Evolutionary conservation across 1,140 invertebrate genomes (phyloP).

Genomic region (Bombus haemorrhoidalis): DNA sequence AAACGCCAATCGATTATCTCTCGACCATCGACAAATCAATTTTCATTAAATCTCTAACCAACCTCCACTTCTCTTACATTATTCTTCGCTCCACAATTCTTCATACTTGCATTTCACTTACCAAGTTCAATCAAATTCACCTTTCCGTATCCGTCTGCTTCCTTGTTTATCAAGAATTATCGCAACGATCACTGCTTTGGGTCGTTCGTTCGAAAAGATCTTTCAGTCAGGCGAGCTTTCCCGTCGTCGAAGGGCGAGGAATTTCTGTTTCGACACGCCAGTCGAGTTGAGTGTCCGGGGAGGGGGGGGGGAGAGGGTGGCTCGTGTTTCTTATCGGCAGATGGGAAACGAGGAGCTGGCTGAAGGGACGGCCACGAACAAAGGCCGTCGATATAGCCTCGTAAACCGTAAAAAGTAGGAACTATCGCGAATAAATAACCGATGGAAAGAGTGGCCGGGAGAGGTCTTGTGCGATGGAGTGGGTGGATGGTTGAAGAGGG

Average conservation of each 20-base stretch:
- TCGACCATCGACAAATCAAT: not conserved
- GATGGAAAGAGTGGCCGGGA: conserved; percentile 22
- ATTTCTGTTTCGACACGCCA: conserved; percentile 31
- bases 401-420: conserved; percentile 59
- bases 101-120: no score
- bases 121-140: not conserved
- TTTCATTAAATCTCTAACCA: not conserved
- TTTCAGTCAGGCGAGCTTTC: not conserved
- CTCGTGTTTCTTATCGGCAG: conserved; percentile 39
- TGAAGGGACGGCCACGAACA: conserved; percentile 41
- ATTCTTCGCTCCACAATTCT: not conserved
- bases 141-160: not conserved
- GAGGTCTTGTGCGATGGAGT: conserved; percentile 29
- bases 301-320: not conserved
- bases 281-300: not conserved
- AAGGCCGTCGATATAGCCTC: conserved; percentile 51
- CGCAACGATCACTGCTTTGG: not conserved
- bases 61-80: not conserved
- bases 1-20: not conserved
- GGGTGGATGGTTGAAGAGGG: conserved; percentile 18
- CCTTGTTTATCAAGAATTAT: not conserved
- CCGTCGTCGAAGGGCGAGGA: not conserved
- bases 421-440: conserved; percentile 71
- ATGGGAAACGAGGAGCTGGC: conserved; percentile 17
- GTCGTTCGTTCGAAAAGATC: not conserved